Conservation (phyloP, 2,797 vertebrate genomes). For the Linurgus olivaceus region DNA sequence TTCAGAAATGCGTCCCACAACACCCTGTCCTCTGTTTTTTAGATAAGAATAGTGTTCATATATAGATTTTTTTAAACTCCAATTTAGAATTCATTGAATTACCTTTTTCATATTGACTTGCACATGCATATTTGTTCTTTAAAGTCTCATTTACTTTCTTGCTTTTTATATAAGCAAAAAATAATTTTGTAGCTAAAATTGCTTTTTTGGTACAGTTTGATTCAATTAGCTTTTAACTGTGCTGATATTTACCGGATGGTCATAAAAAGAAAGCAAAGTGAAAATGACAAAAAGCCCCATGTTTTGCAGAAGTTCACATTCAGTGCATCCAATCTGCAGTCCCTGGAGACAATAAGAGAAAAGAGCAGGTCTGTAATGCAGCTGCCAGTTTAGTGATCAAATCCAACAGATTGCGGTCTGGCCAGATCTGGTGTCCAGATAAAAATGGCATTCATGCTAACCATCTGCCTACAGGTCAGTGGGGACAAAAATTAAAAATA, state of each 20-base stretch:
- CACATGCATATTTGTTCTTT: background rate
- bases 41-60: background rate
- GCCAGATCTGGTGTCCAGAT: conserved; percentile 78
- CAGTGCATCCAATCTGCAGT: conserved; percentile 58
- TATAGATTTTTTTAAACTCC: background rate
- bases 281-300: conserved; percentile 55
- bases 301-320: conserved; percentile 72
- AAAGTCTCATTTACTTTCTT: background rate
- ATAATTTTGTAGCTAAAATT: conserved; percentile 1
- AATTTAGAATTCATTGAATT: background rate
- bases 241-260: conserved; percentile 61
- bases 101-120: background rate
- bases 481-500: conserved; percentile 78
- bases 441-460: conserved; percentile 77
- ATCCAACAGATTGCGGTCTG: conserved; percentile 56
- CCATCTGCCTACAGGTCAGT: conserved; percentile 80
- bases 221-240: conserved; percentile 50
- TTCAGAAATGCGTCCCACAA: background rate
- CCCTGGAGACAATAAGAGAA: conserved; percentile 42
- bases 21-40: background rate
- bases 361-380: conserved; percentile 63
- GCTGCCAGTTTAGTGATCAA: conserved; percentile 70
- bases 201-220: conserved; percentile 9
- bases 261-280: conserved; percentile 64
- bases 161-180: background rate